Conservation (phyloP, 2,113 vertebrate genomes). For the Colossoma macropomum region DNA sequence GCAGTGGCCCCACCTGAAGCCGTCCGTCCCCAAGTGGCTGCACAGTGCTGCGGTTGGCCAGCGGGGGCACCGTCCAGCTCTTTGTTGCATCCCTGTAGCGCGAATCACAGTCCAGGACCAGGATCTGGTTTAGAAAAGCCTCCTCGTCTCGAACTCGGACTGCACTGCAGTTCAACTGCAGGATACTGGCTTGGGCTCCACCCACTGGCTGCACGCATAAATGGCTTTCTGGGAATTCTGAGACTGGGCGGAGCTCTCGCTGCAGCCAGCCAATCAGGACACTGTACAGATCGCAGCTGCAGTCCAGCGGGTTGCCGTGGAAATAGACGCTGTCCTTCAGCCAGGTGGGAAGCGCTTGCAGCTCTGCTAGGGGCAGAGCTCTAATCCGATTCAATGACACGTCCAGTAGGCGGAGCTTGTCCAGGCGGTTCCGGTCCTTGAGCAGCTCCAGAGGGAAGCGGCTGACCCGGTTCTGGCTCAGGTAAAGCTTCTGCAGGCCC, state of each 20-base stretch:
- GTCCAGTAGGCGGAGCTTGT: constrained; percentile 86
- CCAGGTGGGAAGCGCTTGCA: constrained; percentile 86
- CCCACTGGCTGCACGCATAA: constrained; percentile 68
- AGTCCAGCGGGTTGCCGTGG: constrained; percentile 86
- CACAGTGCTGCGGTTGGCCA: constrained; percentile 76
- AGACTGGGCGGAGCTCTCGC: constrained; percentile 83
- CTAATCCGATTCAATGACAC: constrained; percentile 89
- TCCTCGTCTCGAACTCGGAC: constrained; percentile 82
- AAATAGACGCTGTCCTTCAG: constrained; percentile 92
- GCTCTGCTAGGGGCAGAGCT: constrained; percentile 75
- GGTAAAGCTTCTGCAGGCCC: constrained; percentile 90
- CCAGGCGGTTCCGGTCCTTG: constrained; percentile 79
- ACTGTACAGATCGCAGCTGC: constrained; percentile 86
- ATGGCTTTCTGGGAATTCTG: constrained; percentile 89
- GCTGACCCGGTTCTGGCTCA: constrained; percentile 89
- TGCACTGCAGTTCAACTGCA: constrained; percentile 90
- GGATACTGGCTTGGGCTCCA: constrained; percentile 67
- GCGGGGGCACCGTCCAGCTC: constrained; percentile 84
- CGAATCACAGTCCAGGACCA: constrained; percentile 86
- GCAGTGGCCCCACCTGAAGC: constrained; percentile 78
- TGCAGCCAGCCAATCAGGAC: constrained; percentile 86
- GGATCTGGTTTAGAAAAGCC: constrained; percentile 82
- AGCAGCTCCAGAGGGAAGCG: constrained; percentile 90
- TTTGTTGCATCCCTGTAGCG: constrained; percentile 79
- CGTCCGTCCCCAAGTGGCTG: constrained; percentile 79